A percentile compares a stretch with the other conserved stretches of the same genome.
Evolutionary conservation across 2,888 invertebrate species (phyloP).

Genomic region (Calliopum simillimum): DNA sequence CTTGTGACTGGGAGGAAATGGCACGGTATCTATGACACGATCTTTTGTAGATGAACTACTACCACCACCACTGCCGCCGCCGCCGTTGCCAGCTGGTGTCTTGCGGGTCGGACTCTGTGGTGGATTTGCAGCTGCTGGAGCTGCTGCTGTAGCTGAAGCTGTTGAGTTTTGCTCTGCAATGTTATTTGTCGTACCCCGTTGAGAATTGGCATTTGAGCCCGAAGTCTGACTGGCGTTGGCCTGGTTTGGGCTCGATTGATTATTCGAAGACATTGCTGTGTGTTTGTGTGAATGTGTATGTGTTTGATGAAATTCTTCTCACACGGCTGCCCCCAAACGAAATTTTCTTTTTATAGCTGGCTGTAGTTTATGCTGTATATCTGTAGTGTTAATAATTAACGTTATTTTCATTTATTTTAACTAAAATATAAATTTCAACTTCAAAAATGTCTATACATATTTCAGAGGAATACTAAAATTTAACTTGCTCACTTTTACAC

Average conservation of each 20-base stretch:
- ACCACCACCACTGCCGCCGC: neutral
- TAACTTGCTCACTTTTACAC: slow-evolving; percentile 19
- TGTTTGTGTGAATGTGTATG: slow-evolving; percentile 36
- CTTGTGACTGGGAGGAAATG: slow-evolving; percentile 98
- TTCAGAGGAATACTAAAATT: slow-evolving; percentile 10
- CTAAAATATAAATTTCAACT: neutral
- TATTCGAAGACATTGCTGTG: slow-evolving; percentile 62
- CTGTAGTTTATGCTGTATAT: too few species aligned
- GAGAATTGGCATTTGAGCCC: slow-evolving; percentile 39
- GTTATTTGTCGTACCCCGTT: slow-evolving; percentile 37
- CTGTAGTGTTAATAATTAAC: too few species aligned
- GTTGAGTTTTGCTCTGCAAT: slow-evolving; percentile 31
- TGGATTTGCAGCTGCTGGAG: slow-evolving; percentile 16
- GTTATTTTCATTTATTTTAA: too few species aligned
- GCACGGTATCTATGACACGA: slow-evolving; percentile 75
- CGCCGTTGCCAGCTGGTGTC: slow-evolving; percentile 41
- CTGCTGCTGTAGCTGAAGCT: slow-evolving; percentile 23
- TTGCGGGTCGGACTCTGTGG: slow-evolving; percentile 39
- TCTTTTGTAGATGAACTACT: slow-evolving; percentile 49
- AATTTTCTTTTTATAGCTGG: too few species aligned
- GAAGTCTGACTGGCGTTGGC: slow-evolving; percentile 44
- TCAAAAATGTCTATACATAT: slow-evolving; percentile 22
- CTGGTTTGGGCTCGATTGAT: slow-evolving; percentile 59
- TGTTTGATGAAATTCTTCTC: too few species aligned
- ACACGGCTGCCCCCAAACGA: too few species aligned